Evolutionary conservation across 2,113 vertebrate genomes (phyloP).

Genomic region (Addax nasomaculatus): DNA sequence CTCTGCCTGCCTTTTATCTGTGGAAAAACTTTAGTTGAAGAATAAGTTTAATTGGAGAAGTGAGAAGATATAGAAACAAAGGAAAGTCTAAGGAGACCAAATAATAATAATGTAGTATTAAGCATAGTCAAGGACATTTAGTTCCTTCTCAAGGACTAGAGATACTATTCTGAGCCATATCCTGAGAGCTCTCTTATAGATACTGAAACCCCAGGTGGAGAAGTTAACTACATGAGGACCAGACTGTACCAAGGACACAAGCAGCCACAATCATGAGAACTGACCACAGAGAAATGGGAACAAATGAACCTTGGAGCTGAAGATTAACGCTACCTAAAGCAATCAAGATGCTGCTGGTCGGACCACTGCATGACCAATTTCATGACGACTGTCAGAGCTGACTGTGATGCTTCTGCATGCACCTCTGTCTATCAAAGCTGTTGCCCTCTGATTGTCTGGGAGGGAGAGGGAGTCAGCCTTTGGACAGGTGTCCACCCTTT

Average conservation of each 20-base stretch:
- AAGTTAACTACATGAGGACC: not conserved
- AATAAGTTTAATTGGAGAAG: not conserved
- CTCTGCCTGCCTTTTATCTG: not conserved
- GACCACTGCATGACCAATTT: not conserved
- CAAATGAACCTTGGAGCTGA: not conserved
- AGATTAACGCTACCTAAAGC: not conserved
- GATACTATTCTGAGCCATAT: not conserved
- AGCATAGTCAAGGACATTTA: not conserved
- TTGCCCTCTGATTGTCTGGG: not conserved
- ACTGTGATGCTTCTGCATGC: not conserved
- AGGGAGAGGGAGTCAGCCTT: not conserved
- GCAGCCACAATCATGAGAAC: accelerated
- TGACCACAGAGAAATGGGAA: not conserved
- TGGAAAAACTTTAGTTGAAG: not conserved
- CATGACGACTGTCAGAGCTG: not conserved
- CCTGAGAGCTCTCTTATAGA: not conserved
- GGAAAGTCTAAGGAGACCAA: not conserved
- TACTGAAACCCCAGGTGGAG: not conserved
- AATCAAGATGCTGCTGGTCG: not conserved
- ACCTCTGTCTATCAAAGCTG: not conserved
- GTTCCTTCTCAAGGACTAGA: not conserved
- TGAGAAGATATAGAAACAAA: not conserved
- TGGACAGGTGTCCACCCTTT: not conserved
- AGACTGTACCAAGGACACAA: not conserved
- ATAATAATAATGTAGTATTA: not conserved